Conservation (phyloP, 2,113 vertebrate genomes). For the Plecotus auritus region DNA sequence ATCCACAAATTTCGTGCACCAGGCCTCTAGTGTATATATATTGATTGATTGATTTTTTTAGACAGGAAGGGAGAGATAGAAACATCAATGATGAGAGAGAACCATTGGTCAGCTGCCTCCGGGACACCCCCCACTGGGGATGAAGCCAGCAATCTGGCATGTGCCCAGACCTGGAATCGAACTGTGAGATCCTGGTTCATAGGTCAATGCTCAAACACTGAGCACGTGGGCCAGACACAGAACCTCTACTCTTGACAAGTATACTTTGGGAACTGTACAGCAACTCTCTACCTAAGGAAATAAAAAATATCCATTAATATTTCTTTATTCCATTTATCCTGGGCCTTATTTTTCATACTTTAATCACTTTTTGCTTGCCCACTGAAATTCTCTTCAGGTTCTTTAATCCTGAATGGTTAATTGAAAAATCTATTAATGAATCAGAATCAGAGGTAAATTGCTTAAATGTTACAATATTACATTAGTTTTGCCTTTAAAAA, state of each 20-base stretch:
- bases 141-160: no score
- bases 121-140: no score
- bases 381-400: neutral
- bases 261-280: neutral
- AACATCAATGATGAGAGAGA: no score
- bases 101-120: no score
- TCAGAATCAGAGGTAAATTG: neutral
- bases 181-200: no score
- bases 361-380: neutral
- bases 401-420: neutral
- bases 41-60: no score
- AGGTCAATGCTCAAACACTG: no score
- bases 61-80: no score
- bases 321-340: neutral
- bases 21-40: no score
- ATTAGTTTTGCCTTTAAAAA: neutral
- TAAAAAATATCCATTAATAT: neutral
- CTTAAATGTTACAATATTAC: neutral
- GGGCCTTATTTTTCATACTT: neutral
- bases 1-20: no score
- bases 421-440: neutral
- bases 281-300: neutral
- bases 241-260: neutral
- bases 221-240: neutral
- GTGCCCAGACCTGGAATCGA: no score